phyloP scores from a whole-genome alignment of 2,888 invertebrate species.

The Rotaria magnacalcarata region DNA sequence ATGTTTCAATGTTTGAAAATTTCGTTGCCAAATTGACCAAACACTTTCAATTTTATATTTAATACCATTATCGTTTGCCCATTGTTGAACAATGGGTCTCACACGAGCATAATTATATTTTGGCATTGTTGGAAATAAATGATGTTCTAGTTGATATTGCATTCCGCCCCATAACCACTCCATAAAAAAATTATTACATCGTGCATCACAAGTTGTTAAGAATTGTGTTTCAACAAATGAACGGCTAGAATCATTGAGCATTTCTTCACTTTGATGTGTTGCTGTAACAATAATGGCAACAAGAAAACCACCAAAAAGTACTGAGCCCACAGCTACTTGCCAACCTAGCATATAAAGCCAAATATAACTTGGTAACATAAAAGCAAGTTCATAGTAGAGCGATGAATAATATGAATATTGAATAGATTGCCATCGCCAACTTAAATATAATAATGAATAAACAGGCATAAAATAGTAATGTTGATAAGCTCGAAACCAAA shows the following conservation, averaged over 20 bases:
- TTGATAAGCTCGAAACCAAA: conserved; percentile 6
- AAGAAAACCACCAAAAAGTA: neutral
- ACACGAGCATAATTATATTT: neutral
- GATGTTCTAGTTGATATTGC: conserved; percentile 19
- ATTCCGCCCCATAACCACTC: conserved; percentile 9
- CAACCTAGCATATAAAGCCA: neutral
- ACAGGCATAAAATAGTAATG: neutral
- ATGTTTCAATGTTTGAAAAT: conserved; percentile 1
- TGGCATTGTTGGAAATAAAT: neutral
- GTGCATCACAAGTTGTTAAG: neutral
- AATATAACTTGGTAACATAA: neutral
- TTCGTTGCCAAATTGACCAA: neutral
- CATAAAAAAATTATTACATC: neutral
- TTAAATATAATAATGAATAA: conserved; percentile 11
- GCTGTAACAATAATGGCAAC: neutral
- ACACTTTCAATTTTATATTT: neutral
- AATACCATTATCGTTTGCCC: neutral
- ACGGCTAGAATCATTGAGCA: neutral
- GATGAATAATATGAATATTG: neutral
- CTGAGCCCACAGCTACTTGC: neutral
- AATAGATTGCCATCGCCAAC: neutral
- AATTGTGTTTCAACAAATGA: conserved; percentile 9
- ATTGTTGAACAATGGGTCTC: neutral
- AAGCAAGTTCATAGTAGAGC: neutral
- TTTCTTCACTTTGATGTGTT: conserved; percentile 29